Base-by-base conservation (phyloP, 2,888 invertebrate genomes). In the Synergus itoensis region DNA sequence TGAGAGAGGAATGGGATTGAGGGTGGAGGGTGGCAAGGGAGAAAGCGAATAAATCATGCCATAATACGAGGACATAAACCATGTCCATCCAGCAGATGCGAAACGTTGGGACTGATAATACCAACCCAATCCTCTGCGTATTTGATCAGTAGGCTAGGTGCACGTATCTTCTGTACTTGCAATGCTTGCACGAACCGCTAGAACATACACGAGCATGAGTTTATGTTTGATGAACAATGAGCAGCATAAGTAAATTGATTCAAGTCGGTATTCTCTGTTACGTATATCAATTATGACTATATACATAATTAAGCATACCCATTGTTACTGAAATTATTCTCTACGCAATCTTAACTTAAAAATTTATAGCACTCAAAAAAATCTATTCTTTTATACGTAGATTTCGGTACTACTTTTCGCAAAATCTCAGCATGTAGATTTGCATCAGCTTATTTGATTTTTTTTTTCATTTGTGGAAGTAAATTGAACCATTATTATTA, bases 41-140 rank as follows among this genome's bases (percentile, higher is more conserved):
- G 69, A 48, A 28, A 48, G 48, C 80, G 80, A 78, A 84, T 88
- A 87, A 88, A 88, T 88, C 87, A 88, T 77, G 80, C 80, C 75
- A 79, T 80, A 81, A 83, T 81, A 80, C 84, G 80, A 76, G 78
- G 84, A 81, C 82, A 86, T 84, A 83, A 85, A 86, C 81, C 83
- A 78, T 57, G 82, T 79, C 84, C 84, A 84, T 88, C 83, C 84
- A 84, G 86, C 85, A 85, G 86, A 88, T 84, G 87, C 86, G 87
- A 86, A 86, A 86, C 87, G 84, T 84, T 85, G 87, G 79, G 83
- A 77, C 87, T 85, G 88, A 90, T 89, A 88, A 85, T 84, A 81
- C 79, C 81, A 78, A 73, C 84, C 81, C 85, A 88, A 86, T 87
- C 86, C 83, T 18, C 81, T 79, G 78, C 79, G 82, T 85, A 84